These are phyloP conservation scores for human (Homo sapiens) DNA, from an alignment of 2,113 vertebrate species.

Conservation along the genomic window DNA sequence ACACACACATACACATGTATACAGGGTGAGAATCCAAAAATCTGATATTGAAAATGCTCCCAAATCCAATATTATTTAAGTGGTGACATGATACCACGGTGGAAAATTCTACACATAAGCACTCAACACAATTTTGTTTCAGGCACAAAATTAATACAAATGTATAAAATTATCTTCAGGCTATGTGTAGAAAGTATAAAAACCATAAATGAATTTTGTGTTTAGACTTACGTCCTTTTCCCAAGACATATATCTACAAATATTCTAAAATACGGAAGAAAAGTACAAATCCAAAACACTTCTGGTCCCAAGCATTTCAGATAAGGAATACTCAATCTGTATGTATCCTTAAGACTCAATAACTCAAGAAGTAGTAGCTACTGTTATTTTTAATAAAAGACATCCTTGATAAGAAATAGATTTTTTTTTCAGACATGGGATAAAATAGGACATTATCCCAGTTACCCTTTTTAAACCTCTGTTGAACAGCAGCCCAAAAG, in stretches of 20 bases:
- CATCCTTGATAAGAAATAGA: neutral
- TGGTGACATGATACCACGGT: neutral
- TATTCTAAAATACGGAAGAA: neutral
- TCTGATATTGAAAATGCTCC: neutral
- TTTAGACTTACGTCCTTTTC: neutral
- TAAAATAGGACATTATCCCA: neutral
- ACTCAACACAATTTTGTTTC: neutral
- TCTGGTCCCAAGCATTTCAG: neutral
- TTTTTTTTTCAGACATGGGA: neutral
- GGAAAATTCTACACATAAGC: neutral
- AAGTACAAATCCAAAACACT: neutral
- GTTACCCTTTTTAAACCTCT: neutral
- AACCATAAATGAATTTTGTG: neutral
- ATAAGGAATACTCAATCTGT: neutral
- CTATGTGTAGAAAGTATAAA: neutral
- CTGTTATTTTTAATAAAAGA: neutral
- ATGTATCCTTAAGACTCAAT: neutral
- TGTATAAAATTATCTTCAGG: neutral
- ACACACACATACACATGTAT: too few relatives aligned
- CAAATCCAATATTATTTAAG: neutral
- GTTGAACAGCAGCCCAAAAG: neutral
- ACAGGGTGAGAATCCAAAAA: neutral
- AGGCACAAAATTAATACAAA: neutral
- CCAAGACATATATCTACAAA: neutral
- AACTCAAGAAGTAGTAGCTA: neutral